Conservation (phyloP, 2,113 vertebrate species). For the Neomonachus schauinslandi region DNA sequence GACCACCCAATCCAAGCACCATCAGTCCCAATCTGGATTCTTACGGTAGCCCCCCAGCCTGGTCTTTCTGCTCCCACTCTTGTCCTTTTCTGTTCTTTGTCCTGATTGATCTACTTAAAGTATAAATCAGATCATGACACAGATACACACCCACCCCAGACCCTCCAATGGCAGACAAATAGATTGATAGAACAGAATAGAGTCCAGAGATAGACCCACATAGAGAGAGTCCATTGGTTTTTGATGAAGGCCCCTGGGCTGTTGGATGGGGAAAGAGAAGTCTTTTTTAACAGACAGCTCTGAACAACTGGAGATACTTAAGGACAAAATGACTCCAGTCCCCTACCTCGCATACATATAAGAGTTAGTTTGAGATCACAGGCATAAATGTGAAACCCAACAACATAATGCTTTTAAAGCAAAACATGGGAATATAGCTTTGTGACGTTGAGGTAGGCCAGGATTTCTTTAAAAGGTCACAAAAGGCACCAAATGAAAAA, state of each 20-base stretch:
- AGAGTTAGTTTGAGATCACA: constrained; percentile 32
- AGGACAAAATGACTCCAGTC: not conserved
- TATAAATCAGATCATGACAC: not conserved
- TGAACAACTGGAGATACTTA: not conserved
- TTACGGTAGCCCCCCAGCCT: fast-evolving
- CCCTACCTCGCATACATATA: not conserved
- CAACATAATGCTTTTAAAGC: not conserved
- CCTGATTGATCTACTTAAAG: not conserved
- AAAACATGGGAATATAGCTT: not conserved
- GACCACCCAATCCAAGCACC: not conserved
- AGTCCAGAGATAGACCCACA: constrained; percentile 18
- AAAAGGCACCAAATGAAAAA: not conserved
- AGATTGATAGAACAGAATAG: not conserved
- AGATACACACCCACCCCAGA: not conserved
- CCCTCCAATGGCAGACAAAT: not conserved
- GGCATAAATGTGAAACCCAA: not conserved
- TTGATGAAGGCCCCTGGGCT: not conserved
- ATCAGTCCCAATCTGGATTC: fast-evolving
- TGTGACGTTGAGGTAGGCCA: not conserved
- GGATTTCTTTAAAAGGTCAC: not conserved
- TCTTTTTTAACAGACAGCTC: constrained; percentile 25
- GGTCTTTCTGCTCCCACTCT: fast-evolving
- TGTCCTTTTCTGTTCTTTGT: not conserved
- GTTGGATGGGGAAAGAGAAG: not conserved
- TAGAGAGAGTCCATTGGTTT: not conserved